Evolutionary conservation across 2,888 invertebrate genomes (phyloP).

Genomic region (Drosophila flavopinicola): DNA sequence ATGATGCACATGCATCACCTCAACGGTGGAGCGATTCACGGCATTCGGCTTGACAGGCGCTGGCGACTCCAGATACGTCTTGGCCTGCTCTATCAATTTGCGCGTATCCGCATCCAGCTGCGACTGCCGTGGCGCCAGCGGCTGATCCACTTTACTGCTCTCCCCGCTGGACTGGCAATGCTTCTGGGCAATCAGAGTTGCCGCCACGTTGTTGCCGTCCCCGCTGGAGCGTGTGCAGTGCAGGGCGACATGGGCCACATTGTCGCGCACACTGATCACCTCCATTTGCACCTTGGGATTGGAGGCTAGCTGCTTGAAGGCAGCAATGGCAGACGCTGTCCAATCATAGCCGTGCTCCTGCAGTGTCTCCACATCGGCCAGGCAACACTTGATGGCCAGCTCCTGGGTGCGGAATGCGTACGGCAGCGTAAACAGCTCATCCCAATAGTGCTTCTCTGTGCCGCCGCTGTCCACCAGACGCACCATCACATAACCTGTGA

Average conservation of each 20-base stretch:
- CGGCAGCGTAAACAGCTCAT: constrained; percentile 85
- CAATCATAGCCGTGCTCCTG: constrained; percentile 81
- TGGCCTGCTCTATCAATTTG: constrained; percentile 29
- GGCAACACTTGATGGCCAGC: constrained; percentile 75
- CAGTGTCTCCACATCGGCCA: constrained; percentile 85
- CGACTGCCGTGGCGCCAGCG: not conserved
- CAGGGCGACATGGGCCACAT: constrained; percentile 83
- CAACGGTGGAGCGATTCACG: constrained; percentile 71
- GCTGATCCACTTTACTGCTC: constrained; percentile 15
- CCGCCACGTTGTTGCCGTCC: constrained; percentile 86
- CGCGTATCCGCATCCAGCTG: constrained; percentile 20
- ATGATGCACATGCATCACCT: constrained; percentile 85
- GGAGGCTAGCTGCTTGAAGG: constrained; percentile 81
- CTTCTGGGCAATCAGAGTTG: constrained; percentile 85
- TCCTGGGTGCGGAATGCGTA: constrained; percentile 60
- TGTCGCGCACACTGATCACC: constrained; percentile 65
- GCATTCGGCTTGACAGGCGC: not conserved
- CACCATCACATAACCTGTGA: constrained; percentile 66
- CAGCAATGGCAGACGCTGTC: constrained; percentile 80
- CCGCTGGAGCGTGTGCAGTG: constrained; percentile 75
- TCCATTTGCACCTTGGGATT: constrained; percentile 83
- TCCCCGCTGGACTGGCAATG: constrained; percentile 85
- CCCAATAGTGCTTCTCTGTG: constrained; percentile 85
- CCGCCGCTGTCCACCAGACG: constrained; percentile 87
- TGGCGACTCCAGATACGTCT: not conserved